Base-by-base conservation (phyloP, 2,797 vertebrate genomes). In the Pseudomugil tenellus region DNA sequence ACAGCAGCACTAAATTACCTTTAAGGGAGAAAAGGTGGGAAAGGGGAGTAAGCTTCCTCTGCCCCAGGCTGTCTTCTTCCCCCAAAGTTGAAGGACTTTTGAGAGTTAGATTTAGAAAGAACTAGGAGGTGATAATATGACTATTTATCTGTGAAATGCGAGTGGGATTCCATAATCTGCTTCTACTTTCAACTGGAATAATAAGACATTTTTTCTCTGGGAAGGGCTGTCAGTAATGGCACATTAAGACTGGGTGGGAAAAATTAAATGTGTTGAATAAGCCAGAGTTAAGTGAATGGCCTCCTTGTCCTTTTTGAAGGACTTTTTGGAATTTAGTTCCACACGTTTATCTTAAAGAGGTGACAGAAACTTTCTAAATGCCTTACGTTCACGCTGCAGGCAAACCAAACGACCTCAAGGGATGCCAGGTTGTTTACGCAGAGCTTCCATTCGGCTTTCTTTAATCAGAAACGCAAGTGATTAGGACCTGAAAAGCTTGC, bases 1-100 rank as follows among this genome's bases (percentile, higher is more conserved):
- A 62, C 63, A 34, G 67, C 25, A 60, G 59, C 77, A 76, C 67
- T 68, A 55, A 80, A 84, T 89, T 74, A 86, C 78, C 81, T 77
- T 66, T 75, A 66, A 51, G 41, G 61, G 61, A 58, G 37, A 0
- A 63, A 67, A 8, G 25, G 49, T 28, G 67, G 26, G 58, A 31
- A 23, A 57, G 49, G 19, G 49, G 41, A 65, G 65, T 55, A 19
- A 25, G 49, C 46, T 81, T 80, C 67, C 72, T 75, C 48, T 13
- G 70, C 77, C 70, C 67, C 39, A 4, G 83, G 2, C 58, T 35
- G 60, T 55, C 62, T 80, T 57, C 34, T 74, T 59, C 32, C 10
- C 53, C 48, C 13, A 64, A 63, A 68, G 62, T 61, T 46, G 58
- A 49, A 66, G 31, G 66, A 72, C 67, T 78, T 79, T 58, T 70